Base-by-base conservation (phyloP, 2,113 vertebrate species). In the Cavia porcellus region DNA sequence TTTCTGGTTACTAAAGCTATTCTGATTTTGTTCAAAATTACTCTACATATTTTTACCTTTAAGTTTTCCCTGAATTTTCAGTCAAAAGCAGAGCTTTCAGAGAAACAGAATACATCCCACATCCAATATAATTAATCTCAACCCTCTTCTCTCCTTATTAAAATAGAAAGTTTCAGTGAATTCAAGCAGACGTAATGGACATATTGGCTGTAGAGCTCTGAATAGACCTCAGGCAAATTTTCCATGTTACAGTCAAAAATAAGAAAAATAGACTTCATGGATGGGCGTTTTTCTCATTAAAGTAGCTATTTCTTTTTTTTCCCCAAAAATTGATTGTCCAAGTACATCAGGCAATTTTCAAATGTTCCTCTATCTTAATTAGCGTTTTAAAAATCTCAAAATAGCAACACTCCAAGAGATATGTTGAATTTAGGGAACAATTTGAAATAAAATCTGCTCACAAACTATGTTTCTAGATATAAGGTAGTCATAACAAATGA, bases 301-400 rank as follows among this genome's bases (percentile, higher is more conserved):
- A 95, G 87, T 66, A 95, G 38, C 86, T 94, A 91, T 96, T 94
- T 96, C 59, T 82, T 97, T 84, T 95, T 93, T 55, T 93, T 89
- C 6, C 9, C 62, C n/a, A 70, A 91, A 97, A 77, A 89, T 24
- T 95, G 57, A 62, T 90, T 89, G 80, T 66, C 57, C 62, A 95
- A 96, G 50, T 96, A 59, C 38, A 87, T 90, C 75, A 70, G 85
- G 80, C 80, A 96, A 96, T 96, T 97, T 93, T 12, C 81, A 85
- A 95, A 93, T 94, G 62, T 93, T 95, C 89, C n/a, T 75, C 86
- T 92, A 94, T 93, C 95, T 97, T 94, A 96, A 95, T 97, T 97
- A 96, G 87, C 81, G 80, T 95, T 94, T 95, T 38, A 68, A 96
- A 57, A 86, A 55, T 86, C 74, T 95, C 47, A 96, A 94, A 96